Evolutionary conservation across 2,888 invertebrate species (phyloP).

Genomic region (Drepana falcataria): DNA sequence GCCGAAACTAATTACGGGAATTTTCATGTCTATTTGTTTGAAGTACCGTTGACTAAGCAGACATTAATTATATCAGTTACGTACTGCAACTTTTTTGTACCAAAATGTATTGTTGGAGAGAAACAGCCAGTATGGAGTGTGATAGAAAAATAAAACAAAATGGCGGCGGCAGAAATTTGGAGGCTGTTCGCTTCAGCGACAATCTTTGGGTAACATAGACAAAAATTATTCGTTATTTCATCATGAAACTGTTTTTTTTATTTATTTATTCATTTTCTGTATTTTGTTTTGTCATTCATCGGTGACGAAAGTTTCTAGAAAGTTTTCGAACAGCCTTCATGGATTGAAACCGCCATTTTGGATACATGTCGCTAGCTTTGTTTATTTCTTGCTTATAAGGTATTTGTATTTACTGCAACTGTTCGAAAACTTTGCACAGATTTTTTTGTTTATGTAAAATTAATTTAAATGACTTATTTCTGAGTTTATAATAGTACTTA

Average conservation of each 20-base stretch:
- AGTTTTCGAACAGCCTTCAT: constrained; percentile 85
- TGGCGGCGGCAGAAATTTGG: constrained; percentile 79
- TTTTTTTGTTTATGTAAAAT: constrained; percentile 14
- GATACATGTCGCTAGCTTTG: constrained; percentile 43
- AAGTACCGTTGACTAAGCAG: no score
- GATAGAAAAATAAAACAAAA: constrained; percentile 43
- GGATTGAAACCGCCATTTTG: constrained; percentile 73
- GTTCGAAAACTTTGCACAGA: constrained; percentile 80
- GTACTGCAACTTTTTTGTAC: constrained; percentile 57
- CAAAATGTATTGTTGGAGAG: constrained; percentile 60
- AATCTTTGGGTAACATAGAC: constrained; percentile 56
- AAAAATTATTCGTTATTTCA: constrained; percentile 53
- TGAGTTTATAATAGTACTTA: constrained; percentile 5
- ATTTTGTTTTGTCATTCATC: constrained; percentile 57
- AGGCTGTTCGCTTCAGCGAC: constrained; percentile 77
- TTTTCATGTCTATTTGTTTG: no score
- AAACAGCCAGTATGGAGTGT: constrained; percentile 53
- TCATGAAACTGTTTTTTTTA: constrained; percentile 56
- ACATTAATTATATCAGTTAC: no score
- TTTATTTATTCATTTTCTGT: constrained; percentile 51
- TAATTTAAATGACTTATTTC: no score
- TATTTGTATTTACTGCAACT: constrained; percentile 68
- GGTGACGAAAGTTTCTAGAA: constrained; percentile 56
- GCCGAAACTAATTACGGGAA: no score
- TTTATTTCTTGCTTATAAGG: constrained; percentile 44